Conservation (phyloP, 2,113 vertebrate genomes). For the Carlito syrichta region DNA sequence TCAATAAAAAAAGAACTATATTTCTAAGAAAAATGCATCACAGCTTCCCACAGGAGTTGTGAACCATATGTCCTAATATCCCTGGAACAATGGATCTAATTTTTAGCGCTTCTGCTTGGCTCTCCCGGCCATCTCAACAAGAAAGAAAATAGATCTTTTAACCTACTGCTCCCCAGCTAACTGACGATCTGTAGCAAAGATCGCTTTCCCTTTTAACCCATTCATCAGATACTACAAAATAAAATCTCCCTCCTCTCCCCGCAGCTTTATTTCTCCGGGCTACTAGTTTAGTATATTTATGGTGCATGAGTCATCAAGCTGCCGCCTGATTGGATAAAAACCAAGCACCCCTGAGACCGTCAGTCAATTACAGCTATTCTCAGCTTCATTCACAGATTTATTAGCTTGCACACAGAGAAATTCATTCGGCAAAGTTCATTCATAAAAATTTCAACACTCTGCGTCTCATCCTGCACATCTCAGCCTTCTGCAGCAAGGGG, state of each 20-base stretch:
- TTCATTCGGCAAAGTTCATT: constrained; percentile 95
- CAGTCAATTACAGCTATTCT: constrained; percentile 88
- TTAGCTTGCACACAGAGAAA: constrained; percentile 83
- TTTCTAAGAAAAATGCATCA: constrained; percentile 75
- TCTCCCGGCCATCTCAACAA: not conserved
- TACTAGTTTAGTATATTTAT: constrained; percentile 81
- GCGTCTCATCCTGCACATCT: constrained; percentile 29
- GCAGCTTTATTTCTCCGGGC: constrained; percentile 72
- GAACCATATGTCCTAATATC: constrained; percentile 60
- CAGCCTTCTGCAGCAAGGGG: constrained; percentile 40
- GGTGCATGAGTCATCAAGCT: constrained; percentile 89
- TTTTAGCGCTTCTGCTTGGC: constrained; percentile 30
- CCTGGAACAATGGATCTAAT: constrained; percentile 47
- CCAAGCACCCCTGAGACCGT: constrained; percentile 81
- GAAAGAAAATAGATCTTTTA: not conserved
- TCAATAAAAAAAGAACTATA: constrained; percentile 69
- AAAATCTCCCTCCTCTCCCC: not conserved
- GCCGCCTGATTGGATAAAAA: constrained; percentile 85
- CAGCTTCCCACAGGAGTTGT: constrained; percentile 48
- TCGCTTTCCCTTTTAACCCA: constrained; percentile 45
- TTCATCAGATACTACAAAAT: not conserved
- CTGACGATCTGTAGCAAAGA: not conserved
- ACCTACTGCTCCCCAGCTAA: not conserved
- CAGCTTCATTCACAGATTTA: constrained; percentile 91
- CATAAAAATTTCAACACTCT: constrained; percentile 85